phyloP scores from a whole-genome alignment of 2,113 vertebrate species.

The Verasper variegatus region DNA sequence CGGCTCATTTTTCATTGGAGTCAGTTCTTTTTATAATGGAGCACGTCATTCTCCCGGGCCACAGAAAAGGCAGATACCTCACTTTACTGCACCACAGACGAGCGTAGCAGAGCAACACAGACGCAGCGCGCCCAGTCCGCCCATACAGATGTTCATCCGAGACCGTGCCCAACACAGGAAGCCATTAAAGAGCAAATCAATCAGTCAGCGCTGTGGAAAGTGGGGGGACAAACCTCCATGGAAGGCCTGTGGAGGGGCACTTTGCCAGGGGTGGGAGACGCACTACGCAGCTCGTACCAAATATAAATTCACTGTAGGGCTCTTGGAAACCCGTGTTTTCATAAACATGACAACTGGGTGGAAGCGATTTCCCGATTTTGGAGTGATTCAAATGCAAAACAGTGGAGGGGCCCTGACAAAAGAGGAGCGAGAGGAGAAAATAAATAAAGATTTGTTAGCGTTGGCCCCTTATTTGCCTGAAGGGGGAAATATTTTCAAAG shows the following conservation, averaged over 20 bases:
- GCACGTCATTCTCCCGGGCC: constrained; percentile 74
- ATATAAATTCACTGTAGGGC: constrained; percentile 74
- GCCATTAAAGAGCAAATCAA: constrained; percentile 80
- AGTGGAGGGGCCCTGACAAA: constrained; percentile 35
- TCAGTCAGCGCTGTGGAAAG: constrained; percentile 72
- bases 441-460: constrained; percentile 46
- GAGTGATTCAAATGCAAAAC: constrained; percentile 66
- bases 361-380: constrained; percentile 63
- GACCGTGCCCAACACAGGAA: constrained; percentile 75
- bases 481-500: constrained; percentile 54
- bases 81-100: constrained; percentile 76
- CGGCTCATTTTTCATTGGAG: constrained; percentile 67
- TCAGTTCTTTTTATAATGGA: constrained; percentile 77
- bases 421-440: constrained; percentile 28
- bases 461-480: constrained; percentile 46
- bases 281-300: constrained; percentile 58
- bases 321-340: constrained; percentile 75
- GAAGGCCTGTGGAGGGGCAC: constrained; percentile 73
- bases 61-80: constrained; percentile 78
- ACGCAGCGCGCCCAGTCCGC: constrained; percentile 56
- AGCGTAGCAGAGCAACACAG: constrained; percentile 67
- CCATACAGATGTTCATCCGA: constrained; percentile 73
- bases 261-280: constrained; percentile 64
- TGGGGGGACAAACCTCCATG: constrained; percentile 58
- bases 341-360: constrained; percentile 66